Percentiles rank a stretch among this genome's conserved stretches.
Evolutionary conservation across 1,140 invertebrate genomes (phyloP).

Genomic region (Branchinecta lindahli): DNA sequence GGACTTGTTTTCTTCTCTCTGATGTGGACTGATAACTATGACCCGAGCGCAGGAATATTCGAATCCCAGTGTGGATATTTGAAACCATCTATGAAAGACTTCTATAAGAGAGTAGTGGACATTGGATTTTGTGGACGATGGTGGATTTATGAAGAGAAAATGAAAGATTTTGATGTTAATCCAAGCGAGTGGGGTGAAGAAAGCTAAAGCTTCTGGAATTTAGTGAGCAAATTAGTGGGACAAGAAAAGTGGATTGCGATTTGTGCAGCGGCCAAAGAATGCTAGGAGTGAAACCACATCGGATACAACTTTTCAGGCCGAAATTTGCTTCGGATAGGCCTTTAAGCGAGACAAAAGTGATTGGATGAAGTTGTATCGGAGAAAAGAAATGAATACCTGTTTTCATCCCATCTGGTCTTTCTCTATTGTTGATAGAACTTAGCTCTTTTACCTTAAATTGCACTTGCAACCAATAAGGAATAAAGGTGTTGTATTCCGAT

Average conservation of each 20-base stretch:
- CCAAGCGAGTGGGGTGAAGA: slow-evolving; percentile 30
- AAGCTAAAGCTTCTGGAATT: slow-evolving; percentile 3
- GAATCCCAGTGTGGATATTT: slow-evolving; percentile 30
- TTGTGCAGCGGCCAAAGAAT: background rate
- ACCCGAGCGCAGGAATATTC: slow-evolving; percentile 27
- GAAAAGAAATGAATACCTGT: no score
- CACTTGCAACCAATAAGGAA: no score
- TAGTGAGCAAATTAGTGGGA: background rate
- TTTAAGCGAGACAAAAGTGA: background rate
- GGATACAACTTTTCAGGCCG: background rate
- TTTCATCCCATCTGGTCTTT: no score
- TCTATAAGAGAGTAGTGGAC: slow-evolving; percentile 30
- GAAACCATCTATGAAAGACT: slow-evolving; percentile 24
- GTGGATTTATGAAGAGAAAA: slow-evolving; percentile 28
- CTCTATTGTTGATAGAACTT: no score
- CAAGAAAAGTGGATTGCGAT: slow-evolving; percentile 6
- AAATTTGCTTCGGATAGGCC: background rate
- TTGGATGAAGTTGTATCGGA: background rate
- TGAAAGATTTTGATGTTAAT: slow-evolving; percentile 36
- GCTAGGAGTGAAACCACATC: background rate
- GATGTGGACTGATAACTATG: slow-evolving; percentile 29
- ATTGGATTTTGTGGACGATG: slow-evolving; percentile 31
- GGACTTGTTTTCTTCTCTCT: slow-evolving; percentile 30
- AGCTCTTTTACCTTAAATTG: no score
- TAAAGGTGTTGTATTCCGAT: no score